A percentile compares a stretch with the other conserved stretches of the same genome.
These are phyloP conservation scores for Ardeotis arabs DNA, from an alignment of 2,113 vertebrate genomes.

Conservation along the genomic window DNA sequence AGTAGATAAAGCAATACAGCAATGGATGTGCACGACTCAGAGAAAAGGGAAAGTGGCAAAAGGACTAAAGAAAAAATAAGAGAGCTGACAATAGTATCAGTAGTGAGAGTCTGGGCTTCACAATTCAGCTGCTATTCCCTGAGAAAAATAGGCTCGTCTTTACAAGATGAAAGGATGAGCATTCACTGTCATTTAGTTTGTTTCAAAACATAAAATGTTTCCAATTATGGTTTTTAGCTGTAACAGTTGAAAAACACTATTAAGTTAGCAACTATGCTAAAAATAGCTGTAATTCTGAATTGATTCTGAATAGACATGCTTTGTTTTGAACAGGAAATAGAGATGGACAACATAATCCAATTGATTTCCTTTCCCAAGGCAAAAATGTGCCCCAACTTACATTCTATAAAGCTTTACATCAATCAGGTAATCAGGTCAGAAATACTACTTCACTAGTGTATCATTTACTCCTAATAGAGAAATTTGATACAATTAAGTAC, in stretches of 20 bases:
- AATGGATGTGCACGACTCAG: not conserved
- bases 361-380: not conserved
- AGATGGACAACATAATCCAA: not conserved
- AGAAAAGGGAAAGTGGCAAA: not conserved
- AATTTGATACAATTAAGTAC: not conserved
- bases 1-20: not conserved
- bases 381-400: not conserved
- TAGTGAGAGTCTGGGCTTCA: not conserved
- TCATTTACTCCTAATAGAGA: not conserved
- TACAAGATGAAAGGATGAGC: not conserved
- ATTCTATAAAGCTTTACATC: not conserved
- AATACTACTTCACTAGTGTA: not conserved
- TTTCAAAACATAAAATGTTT: not conserved
- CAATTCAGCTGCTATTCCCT: not conserved
- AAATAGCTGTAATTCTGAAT: constrained; percentile 30
- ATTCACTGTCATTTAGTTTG: not conserved
- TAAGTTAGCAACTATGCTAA: constrained; percentile 9
- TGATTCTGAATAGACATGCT: not conserved
- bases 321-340: constrained; percentile 4
- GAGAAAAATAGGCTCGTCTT: not conserved
- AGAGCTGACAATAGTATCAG: not conserved
- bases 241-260: not conserved
- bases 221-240: not conserved
- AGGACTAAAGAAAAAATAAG: not conserved
- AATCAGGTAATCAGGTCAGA: not conserved